Evolutionary conservation across 64 coral and sea anemone genomes (phyloP).

Genomic region (Acropora yongei): DNA sequence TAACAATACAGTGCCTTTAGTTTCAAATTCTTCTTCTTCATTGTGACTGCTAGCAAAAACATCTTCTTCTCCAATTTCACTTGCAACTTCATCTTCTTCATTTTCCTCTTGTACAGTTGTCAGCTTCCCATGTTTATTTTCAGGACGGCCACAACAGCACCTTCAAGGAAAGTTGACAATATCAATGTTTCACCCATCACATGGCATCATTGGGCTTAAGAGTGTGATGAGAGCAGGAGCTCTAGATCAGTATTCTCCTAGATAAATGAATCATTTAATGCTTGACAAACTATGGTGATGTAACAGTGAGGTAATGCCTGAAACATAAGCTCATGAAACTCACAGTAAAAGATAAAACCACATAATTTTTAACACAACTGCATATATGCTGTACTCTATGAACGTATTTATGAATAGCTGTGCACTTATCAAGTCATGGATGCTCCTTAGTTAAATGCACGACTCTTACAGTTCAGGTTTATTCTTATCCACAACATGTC

Average conservation of each 20-base stretch:
- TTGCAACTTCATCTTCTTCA: slow-evolving; percentile 23
- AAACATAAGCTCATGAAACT: too few species aligned
- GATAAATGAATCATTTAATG: too few species aligned
- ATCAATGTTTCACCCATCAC: too few species aligned
- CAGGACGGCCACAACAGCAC: slow-evolving; percentile 58
- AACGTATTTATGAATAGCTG: too few species aligned
- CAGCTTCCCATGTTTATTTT: slow-evolving; percentile 53
- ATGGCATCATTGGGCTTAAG: too few species aligned
- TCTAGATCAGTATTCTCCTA: too few species aligned
- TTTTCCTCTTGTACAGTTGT: slow-evolving; percentile 55
- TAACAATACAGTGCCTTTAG: background rate
- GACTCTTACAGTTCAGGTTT: slow-evolving; percentile 46
- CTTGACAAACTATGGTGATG: too few species aligned
- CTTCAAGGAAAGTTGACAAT: background rate
- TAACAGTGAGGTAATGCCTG: too few species aligned
- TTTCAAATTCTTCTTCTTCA: slow-evolving; percentile 2
- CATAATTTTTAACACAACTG: background rate
- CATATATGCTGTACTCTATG: too few species aligned
- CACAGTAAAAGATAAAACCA: background rate
- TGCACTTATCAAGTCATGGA: too few species aligned
- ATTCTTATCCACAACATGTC: slow-evolving; percentile 48
- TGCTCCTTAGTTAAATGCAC: background rate
- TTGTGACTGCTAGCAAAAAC: background rate
- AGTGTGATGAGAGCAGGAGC: too few species aligned
- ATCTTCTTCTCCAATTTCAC: background rate